A percentile compares a stretch with the other conserved stretches of the same genome.
phyloP scores from a whole-genome alignment of 2,888 invertebrate species.

The Synergus gifuensis region DNA sequence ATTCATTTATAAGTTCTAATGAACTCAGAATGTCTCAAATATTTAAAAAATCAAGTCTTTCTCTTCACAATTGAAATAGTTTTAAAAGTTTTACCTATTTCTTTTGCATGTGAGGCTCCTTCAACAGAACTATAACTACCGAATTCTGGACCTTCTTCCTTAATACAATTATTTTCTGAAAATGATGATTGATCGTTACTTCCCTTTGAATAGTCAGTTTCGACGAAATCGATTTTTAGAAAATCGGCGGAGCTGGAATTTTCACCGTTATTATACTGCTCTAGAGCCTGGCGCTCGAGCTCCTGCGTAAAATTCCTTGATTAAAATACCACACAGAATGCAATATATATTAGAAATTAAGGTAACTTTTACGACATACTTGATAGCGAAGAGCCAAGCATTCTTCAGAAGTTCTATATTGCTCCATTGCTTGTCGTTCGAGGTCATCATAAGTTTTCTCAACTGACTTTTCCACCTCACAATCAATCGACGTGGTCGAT shows the following conservation, averaged over 20 bases:
- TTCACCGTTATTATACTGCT: conserved; percentile 68
- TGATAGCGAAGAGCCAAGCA: conserved; percentile 72
- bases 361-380: conserved; percentile 53
- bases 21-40: no score
- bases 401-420: conserved; percentile 79
- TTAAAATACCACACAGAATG: background rate
- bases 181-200: conserved; percentile 48
- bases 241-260: conserved; percentile 39
- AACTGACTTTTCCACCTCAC: conserved; percentile 59
- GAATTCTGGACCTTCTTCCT: conserved; percentile 54
- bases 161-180: conserved; percentile 26
- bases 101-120: background rate
- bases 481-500: conserved; percentile 46
- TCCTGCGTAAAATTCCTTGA: conserved; percentile 62
- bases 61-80: background rate
- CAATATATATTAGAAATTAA: conserved; percentile 4
- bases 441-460: conserved; percentile 78
- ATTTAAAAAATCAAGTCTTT: background rate
- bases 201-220: conserved; percentile 43
- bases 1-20: no score
- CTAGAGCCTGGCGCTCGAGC: conserved; percentile 72
- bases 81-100: background rate
- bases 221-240: conserved; percentile 25
- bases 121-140: conserved; percentile 55
- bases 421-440: conserved; percentile 84